Base-by-base conservation (phyloP, 35 echinoderm and acorn worm genomes). In the Ptychodera flava region DNA sequence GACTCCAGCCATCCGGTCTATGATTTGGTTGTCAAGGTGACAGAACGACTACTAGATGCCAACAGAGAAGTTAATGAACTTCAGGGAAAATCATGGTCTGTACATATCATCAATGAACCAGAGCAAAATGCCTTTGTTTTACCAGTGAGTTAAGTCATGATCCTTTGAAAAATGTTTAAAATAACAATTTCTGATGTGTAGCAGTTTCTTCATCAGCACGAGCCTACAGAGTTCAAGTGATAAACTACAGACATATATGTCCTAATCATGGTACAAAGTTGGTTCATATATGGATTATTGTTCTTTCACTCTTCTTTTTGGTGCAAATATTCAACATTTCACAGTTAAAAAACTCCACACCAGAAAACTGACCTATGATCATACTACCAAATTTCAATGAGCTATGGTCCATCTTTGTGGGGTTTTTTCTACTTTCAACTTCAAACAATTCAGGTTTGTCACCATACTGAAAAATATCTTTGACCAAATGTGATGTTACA, bases 61-160 rank as follows among this genome's bases (percentile, higher is more conserved):
- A 97, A 97, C 35, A 89, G 86, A 33, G 92, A 97, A 33, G 31
- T 97, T 14, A 76, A 78, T 78, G 89, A 93, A 35, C 90, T 97
- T 30, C 36, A 78, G 0, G 79, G 91, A 33, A 89, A 84, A 36
- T 91, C 86, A 35, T 97, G 95, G 95, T 91, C 90, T 33, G 89
- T 97, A 34, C 92, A 97, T 85, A 86, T 97, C 15, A 52, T 97
- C 15, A 75, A 97, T 81, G 88, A 90, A 16, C 82, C 82, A 28
- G 76, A 97, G 32, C 16, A 91, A 80, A 97, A 97, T 85, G 95
- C 95, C 6, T 97, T 97, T 93, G 95, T 97, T 27, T 78, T 97
- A 14, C 95, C 95, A n/a, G 95, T 97, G 76, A 93, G 92, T 90
- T 31, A n/a, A 1, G n/a, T 14, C 28, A 6, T 34, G 31, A 30